Conservation (phyloP, 2,113 vertebrate species). For the Meriones unguiculatus region DNA sequence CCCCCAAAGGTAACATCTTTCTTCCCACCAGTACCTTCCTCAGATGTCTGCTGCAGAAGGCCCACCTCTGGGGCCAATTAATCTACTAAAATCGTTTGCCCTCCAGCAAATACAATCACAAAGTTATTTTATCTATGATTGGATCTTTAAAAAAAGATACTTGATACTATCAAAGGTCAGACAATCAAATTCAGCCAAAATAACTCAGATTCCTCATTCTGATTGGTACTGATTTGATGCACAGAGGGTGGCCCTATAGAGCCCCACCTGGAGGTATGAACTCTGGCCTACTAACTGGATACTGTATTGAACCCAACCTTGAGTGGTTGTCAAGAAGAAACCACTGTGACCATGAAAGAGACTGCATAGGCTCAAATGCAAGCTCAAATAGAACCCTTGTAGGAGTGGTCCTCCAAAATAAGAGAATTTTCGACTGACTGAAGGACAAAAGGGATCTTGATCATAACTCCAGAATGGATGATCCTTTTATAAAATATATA, state of each 20-base stretch:
- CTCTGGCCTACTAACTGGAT: no score
- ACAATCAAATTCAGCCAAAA: neutral
- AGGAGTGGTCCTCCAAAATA: neutral
- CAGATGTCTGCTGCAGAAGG: neutral
- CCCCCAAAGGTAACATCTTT: neutral
- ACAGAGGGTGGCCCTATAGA: neutral
- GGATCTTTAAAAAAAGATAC: neutral
- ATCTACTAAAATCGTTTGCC: neutral
- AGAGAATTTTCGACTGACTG: neutral
- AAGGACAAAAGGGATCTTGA: neutral
- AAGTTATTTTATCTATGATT: neutral
- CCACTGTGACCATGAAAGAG: neutral
- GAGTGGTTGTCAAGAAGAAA: neutral
- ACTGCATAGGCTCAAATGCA: neutral
- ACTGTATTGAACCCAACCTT: neutral
- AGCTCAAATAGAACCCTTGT: neutral
- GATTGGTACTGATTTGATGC: neutral
- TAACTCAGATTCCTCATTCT: neutral
- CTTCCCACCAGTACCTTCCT: neutral
- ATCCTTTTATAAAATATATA: neutral
- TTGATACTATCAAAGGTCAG: neutral
- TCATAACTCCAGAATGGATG: neutral
- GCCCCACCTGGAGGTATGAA: neutral
- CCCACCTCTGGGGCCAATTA: neutral
- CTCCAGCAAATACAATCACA: neutral